Evolutionary conservation across 2,888 invertebrate genomes (phyloP).

Genomic region (Sthenelais limicola): DNA sequence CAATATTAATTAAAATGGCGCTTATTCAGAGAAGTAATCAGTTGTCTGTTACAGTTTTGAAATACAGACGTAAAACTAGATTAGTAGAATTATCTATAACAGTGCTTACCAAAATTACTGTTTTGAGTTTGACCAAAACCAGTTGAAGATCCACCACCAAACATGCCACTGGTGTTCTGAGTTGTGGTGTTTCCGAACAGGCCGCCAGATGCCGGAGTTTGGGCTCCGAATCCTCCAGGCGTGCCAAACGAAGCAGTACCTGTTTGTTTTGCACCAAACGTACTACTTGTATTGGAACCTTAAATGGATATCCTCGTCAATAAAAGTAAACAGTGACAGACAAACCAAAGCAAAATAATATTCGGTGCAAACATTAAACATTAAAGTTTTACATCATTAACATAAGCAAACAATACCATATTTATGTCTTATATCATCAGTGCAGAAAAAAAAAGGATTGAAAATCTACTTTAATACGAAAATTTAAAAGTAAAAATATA

Average conservation of each 20-base stretch:
- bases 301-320: background rate
- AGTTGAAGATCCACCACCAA: conserved; percentile 23
- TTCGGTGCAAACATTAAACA: background rate
- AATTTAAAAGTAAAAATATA: background rate
- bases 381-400: background rate
- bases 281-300: conserved; percentile 21
- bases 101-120: conserved; percentile 52
- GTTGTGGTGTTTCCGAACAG: conserved; percentile 43
- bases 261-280: conserved; percentile 38
- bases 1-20: too few species aligned
- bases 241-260: conserved; percentile 34
- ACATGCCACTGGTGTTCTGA: conserved; percentile 35
- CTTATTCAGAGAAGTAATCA: too few species aligned
- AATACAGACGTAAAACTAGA: too few species aligned
- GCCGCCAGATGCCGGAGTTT: conserved; percentile 36
- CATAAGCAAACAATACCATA: background rate
- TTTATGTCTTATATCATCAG: conserved; percentile 1
- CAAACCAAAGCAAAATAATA: background rate
- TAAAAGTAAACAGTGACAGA: conserved; percentile 1
- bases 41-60: too few species aligned
- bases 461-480: background rate
- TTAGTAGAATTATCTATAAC: background rate
- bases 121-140: conserved; percentile 40
- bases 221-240: conserved; percentile 34
- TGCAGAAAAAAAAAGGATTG: too few species aligned